A percentile compares a stretch with the other conserved stretches of the same genome.
Conservation (phyloP, 2,797 vertebrate species). For the Fundulus diaphanus region DNA sequence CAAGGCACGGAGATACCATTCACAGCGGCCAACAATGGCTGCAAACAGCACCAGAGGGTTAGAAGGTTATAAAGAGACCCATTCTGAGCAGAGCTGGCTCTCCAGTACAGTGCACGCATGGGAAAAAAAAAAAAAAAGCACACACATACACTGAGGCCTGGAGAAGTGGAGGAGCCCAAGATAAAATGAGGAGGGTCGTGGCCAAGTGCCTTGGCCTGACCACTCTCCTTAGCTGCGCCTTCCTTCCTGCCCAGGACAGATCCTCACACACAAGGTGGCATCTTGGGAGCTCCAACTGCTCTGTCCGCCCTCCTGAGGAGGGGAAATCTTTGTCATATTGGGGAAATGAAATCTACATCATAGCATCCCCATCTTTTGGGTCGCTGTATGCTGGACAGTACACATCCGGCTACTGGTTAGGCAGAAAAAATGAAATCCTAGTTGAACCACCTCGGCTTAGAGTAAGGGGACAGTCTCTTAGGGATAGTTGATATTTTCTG, state of each 20-base stretch:
- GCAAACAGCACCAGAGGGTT: slow-evolving; percentile 79
- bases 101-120: slow-evolving; percentile 55
- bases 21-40: slow-evolving; percentile 78
- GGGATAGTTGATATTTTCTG: neutral
- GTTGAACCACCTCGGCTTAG: neutral
- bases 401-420: neutral
- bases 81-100: slow-evolving; percentile 67
- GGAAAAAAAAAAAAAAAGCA: slow-evolving; percentile 43
- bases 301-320: slow-evolving; percentile 10
- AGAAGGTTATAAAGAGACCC: slow-evolving; percentile 78
- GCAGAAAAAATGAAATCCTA: neutral
- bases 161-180: slow-evolving; percentile 58
- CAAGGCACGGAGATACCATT: slow-evolving; percentile 80
- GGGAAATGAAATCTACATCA: slow-evolving; percentile 24
- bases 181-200: slow-evolving; percentile 65
- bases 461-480: neutral
- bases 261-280: slow-evolving; percentile 37
- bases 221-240: slow-evolving; percentile 50
- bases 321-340: slow-evolving; percentile 15
- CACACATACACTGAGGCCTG: slow-evolving; percentile 66
- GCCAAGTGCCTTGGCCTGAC: slow-evolving; percentile 56
- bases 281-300: slow-evolving; percentile 20
- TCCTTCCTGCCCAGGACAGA: slow-evolving; percentile 28
- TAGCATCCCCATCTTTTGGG: slow-evolving; percentile 9
- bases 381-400: slow-evolving; percentile 21